A percentile compares a stretch with the other conserved stretches of the same genome.
These are phyloP conservation scores for Nemotelus pantherinus DNA, from an alignment of 2,888 invertebrate species.

Conservation along the genomic window DNA sequence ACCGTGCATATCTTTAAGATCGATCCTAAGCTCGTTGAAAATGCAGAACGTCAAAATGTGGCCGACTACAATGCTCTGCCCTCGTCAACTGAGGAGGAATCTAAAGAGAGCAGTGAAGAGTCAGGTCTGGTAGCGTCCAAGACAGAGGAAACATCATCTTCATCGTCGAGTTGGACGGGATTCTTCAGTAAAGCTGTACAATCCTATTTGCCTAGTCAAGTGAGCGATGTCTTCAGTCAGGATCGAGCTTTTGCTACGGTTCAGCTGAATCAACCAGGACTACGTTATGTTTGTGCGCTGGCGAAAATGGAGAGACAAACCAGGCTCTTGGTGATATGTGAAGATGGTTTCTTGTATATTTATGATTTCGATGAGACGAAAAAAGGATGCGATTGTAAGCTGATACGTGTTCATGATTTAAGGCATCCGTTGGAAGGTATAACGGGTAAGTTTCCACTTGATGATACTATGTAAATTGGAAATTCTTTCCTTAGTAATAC, in stretches of 20 bases:
- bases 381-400: slow-evolving; percentile 61
- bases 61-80: slow-evolving; percentile 30
- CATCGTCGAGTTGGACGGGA: slow-evolving; percentile 58
- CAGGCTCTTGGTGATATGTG: slow-evolving; percentile 62
- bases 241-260: slow-evolving; percentile 65
- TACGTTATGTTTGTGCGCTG: slow-evolving; percentile 62
- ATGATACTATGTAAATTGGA: neutral
- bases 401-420: slow-evolving; percentile 62
- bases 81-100: slow-evolving; percentile 47
- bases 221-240: slow-evolving; percentile 63
- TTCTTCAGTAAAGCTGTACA: slow-evolving; percentile 63
- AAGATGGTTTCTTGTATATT: slow-evolving; percentile 64
- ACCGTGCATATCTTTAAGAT: slow-evolving; percentile 64
- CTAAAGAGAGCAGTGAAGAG: slow-evolving; percentile 23
- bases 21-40: slow-evolving; percentile 59
- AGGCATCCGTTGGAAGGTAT: slow-evolving; percentile 62
- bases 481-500: neutral
- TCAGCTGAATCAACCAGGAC: slow-evolving; percentile 60
- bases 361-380: slow-evolving; percentile 62
- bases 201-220: slow-evolving; percentile 62
- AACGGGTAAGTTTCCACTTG: slow-evolving; percentile 52
- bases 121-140: slow-evolving; percentile 34
- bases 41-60: slow-evolving; percentile 56
- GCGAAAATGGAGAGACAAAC: slow-evolving; percentile 61
- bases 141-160: slow-evolving; percentile 11